phyloP scores from a whole-genome alignment of 2,113 vertebrate genomes.

The Cyanoramphus novaezelandiae region DNA sequence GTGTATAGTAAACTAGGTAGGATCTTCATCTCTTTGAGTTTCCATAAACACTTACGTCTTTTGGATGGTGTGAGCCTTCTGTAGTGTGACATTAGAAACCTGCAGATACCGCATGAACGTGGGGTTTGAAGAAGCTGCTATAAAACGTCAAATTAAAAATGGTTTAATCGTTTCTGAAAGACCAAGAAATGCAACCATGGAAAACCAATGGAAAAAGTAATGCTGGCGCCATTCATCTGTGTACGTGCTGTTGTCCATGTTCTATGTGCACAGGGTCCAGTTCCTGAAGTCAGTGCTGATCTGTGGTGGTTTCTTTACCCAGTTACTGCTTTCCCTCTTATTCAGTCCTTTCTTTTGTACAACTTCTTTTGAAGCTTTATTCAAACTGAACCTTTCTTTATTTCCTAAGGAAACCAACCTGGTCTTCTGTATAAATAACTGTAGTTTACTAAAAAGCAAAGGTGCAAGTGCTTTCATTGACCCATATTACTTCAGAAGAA shows the following conservation, averaged over 20 bases:
- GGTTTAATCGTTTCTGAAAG: fast-evolving
- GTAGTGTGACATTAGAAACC: neutral
- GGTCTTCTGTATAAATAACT: neutral
- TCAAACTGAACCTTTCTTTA: neutral
- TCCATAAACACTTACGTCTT: neutral
- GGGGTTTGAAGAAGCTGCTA: neutral
- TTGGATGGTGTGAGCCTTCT: neutral
- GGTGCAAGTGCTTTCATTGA: neutral
- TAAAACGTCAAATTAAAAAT: neutral
- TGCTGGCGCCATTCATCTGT: neutral
- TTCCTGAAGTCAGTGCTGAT: neutral
- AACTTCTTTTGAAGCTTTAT: neutral
- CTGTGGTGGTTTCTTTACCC: neutral
- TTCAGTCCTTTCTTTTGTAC: neutral
- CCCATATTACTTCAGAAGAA: neutral
- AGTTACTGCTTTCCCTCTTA: neutral
- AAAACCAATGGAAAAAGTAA: neutral
- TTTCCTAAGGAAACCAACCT: neutral
- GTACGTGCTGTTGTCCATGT: fast-evolving
- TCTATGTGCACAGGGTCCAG: fast-evolving
- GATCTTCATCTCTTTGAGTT: neutral
- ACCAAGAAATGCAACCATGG: neutral
- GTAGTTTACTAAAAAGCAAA: neutral
- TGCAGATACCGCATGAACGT: neutral
- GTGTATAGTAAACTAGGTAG: neutral